Base-by-base conservation (phyloP, 2,113 vertebrate species). In the Microcebus murinus region DNA sequence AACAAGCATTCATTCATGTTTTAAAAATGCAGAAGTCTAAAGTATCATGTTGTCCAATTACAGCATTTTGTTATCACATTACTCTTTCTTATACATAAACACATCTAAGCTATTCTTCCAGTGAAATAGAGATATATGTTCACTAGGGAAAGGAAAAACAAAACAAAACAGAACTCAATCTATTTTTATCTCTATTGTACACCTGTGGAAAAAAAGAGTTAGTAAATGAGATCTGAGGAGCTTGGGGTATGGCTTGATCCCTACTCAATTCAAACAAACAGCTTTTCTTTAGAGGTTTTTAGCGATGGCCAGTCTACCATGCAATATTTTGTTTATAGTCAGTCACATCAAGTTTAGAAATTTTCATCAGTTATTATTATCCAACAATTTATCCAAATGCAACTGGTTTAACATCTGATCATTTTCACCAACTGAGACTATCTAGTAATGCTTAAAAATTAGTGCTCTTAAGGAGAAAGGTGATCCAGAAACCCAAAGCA, bases 211-310 rank as follows among this genome's bases (percentile, higher is more conserved):
- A 96, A 97, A 95, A 94, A 92, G 95, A 97, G 83, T 63, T 59
- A 94, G 96, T 95, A 95, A 97, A 94, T 79, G 85, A 97, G 96
- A 97, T 91, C 83, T 77, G 87, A 97, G 95, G 92, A 97, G 79
- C 74, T 39, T 87, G 73, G 93, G 94, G 90, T 80, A 98, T 88
- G 73, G 96, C 92, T 97, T 98, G 97, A 98, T 97, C 73, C 92
- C 84, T 80, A 97, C 97, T 95, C 97, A 94, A 94, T 95, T 98
- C 96, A 97, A 98, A 97, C 97, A 97, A 98, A 97, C 82, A 98
- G 95, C 96, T 96, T 98, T 98, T 97, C 95, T 97, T 90, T 85
- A 87, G 12, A 85, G 67, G 63, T 90, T 83, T 95, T 97, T 97
- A 96, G 98, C 83, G 96, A 96, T 90, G 82, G 79, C 59, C 29